Evolutionary conservation across 2,113 vertebrate genomes (phyloP).

Genomic region (Lutjanus erythropterus): DNA sequence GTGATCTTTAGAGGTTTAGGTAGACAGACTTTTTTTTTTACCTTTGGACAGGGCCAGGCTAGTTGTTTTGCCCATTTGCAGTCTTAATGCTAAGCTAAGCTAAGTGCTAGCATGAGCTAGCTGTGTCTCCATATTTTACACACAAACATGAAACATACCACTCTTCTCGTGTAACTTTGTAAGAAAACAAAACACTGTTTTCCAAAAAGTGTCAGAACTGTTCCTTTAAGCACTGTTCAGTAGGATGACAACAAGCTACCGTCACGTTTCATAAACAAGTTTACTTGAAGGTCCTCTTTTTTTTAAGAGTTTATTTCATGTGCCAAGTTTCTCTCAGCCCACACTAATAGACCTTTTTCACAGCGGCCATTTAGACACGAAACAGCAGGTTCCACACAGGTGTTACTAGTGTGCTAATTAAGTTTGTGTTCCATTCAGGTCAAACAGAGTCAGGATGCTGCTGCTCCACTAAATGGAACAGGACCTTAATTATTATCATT

Average conservation of each 20-base stretch:
- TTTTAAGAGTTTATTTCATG: background rate
- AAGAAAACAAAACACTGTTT: background rate
- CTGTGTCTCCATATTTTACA: background rate
- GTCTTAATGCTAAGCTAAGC: slow-evolving; percentile 10
- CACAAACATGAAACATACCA: background rate
- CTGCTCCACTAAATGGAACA: no score
- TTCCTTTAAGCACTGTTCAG: background rate
- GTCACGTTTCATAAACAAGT: slow-evolving; percentile 19
- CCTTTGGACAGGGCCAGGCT: background rate
- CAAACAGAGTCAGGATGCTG: no score
- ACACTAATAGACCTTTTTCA: no score
- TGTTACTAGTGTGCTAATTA: no score
- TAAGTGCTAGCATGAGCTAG: background rate
- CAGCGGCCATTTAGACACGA: no score
- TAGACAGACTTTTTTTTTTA: background rate
- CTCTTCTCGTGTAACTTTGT: background rate
- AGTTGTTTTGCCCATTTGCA: background rate
- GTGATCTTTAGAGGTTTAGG: background rate
- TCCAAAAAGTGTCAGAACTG: background rate
- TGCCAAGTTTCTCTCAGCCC: background rate
- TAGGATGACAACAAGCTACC: slow-evolving; percentile 24
- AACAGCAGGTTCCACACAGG: no score
- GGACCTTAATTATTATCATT: no score
- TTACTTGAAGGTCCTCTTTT: slow-evolving; percentile 53
- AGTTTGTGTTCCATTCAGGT: no score